Evolutionary conservation across 2,888 invertebrate species (phyloP), one percentile per base, ranked within the genome.

Genomic region (Drosophila birchii): DNA sequence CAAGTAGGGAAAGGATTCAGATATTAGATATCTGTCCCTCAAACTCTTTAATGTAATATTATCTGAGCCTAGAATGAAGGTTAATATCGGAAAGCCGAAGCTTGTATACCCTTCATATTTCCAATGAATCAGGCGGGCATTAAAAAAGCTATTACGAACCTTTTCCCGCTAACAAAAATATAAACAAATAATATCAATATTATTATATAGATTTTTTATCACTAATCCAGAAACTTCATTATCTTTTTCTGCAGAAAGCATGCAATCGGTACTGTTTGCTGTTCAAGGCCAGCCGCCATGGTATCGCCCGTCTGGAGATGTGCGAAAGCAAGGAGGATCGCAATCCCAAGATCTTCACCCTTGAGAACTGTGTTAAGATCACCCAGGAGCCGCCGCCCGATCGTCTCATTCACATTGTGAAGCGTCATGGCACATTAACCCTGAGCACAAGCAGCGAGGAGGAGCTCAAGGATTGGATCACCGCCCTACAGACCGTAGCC

Each of bases 291-390:
- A 97, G 97, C 91, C 96, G 96, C 90, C 96, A 95, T 93, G 97
- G 97, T 32, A 96, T 97, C 79, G 96, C 96, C 90, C 94, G 97
- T 49, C 93, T 97, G 64, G 97, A 97, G 94, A 95, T 97, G 78
- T 97, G 96, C 91, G 97, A 97, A 82, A 95, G 94, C 87, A 95
- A 95, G 92, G 96, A 96, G 78, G 96, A 96, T 89, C 92, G 94
- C 72, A 95, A 95, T 86, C 95, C 95, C 38, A 95, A 95, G 91
- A 97, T 97, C 72, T 95, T 97, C 75, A 96, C 97, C 0, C 94
- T 97, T 60, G 97, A 97, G 93, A 96, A 97, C 91, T 97, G 97
- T 91, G 95, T 97, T 45, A 97, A 97, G 94, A 97, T 97, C 88
- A 94, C 95, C 75, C 94, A 95, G 91, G 92, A 93, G 91, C 94